Base-by-base conservation (phyloP, 2,888 invertebrate genomes). In the Geotrupes spiniger region DNA sequence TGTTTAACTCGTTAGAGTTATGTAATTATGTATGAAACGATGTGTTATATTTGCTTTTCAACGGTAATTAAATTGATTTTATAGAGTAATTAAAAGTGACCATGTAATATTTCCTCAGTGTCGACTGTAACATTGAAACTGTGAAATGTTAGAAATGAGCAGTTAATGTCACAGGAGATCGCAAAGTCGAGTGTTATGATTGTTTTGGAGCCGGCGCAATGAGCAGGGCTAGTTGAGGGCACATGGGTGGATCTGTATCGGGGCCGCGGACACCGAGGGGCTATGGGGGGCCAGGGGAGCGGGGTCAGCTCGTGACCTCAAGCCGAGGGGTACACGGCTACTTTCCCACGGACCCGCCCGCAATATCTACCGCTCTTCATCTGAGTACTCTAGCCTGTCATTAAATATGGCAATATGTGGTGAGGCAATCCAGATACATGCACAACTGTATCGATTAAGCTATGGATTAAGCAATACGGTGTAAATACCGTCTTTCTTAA, bases 261-360 rank as follows among this genome's bases (percentile, higher is more conserved):
- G 60, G 60, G 63, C 61, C 56, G 62, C 57, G 58, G 64, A 61
- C 52, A 56, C 42, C 46, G 54, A 52, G 59, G 53, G 56, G 57
- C 43, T 56, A 56, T 58, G 62, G 60, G 58, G 60, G 52, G 46
- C 47, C 48, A 53, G 54, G 62, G 61, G 58, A 58, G 66, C 63
- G 69, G 69, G 73, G 71, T 72, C 71, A 73, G 64, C 71, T 69
- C 70, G 71, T 73, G 73, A 74, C 73, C 74, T 73, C 73, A 71
- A 71, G 72, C 71, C 71, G 70, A 72, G 73, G 72, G 73, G 72
- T 72, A 72, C 71, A 68, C 72, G 69, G 72, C 72, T 70, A 74
- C 74, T 73, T 73, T 73, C 74, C 73, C 74, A 74, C 73, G 73
- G 71, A 71, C 66, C 71, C 72, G 72, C 72, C 71, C 72, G 72